phyloP scores from a whole-genome alignment of 2,797 vertebrate genomes.

The Gymnopithys bicolor region DNA sequence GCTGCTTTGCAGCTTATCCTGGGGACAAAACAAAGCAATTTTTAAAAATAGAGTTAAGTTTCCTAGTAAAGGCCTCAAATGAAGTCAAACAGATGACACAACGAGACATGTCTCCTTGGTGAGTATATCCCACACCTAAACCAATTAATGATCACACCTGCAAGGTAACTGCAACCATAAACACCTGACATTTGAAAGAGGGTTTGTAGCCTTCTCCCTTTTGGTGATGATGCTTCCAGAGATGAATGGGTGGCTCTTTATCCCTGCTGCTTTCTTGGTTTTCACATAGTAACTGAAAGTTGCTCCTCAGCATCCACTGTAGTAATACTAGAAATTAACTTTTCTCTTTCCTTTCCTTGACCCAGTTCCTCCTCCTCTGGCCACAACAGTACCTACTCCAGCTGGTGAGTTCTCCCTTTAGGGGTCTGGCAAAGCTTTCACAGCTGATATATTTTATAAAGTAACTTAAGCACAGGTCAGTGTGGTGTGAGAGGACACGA shows the following conservation, averaged over 20 bases:
- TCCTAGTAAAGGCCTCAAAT: not conserved
- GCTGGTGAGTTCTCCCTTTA: not conserved
- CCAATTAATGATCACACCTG: not conserved
- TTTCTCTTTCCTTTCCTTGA: not conserved
- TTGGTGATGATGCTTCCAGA: not conserved
- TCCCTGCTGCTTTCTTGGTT: too few relatives aligned
- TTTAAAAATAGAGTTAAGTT: not conserved
- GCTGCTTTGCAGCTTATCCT: not conserved
- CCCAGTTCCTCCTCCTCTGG: accelerated
- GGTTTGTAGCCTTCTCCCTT: not conserved
- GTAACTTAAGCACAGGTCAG: not conserved
- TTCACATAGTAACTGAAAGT: not conserved
- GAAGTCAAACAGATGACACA: not conserved
- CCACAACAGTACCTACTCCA: not conserved
- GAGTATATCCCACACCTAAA: not conserved
- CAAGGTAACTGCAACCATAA: not conserved
- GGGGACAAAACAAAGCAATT: not conserved
- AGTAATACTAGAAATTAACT: not conserved
- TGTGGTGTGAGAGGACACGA: not conserved
- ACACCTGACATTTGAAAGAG: not conserved
- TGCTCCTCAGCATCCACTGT: not conserved
- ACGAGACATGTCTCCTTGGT: not conserved
- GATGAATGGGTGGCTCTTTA: not conserved
- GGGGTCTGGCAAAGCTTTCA: not conserved
- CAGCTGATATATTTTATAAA: not conserved